Conservation (phyloP, 2,888 invertebrate genomes). For the Apotomis betuletana region DNA sequence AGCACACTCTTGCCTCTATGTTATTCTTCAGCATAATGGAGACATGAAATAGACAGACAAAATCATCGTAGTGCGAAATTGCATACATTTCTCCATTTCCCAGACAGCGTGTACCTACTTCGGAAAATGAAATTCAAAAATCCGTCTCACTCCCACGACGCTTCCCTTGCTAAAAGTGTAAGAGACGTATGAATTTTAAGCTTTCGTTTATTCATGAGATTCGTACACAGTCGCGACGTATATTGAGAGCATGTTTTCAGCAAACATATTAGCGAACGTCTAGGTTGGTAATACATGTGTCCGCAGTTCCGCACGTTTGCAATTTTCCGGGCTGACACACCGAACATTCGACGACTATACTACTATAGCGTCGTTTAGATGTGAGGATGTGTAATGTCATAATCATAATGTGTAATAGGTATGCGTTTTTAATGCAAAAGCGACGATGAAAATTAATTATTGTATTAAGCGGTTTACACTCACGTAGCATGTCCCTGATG, state of each 20-base stretch:
- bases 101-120: neutral
- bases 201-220: neutral
- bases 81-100: slow-evolving; percentile 2
- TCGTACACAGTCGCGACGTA: neutral
- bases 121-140: neutral
- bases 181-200: slow-evolving; percentile 2
- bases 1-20: neutral
- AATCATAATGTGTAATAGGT: too few relatives aligned
- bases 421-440: too few relatives aligned
- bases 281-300: slow-evolving; percentile 7
- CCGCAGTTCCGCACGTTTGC: slow-evolving; percentile 20
- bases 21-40: neutral
- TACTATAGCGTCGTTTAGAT: too few relatives aligned
- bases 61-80: neutral
- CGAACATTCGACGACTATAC: neutral
- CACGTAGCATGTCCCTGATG: too few relatives aligned
- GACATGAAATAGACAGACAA: neutral
- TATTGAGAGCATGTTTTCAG: slow-evolving; percentile 17
- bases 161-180: neutral
- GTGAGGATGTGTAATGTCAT: too few relatives aligned
- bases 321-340: slow-evolving; percentile 23
- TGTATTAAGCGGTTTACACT: too few relatives aligned
- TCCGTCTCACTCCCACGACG: neutral
- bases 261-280: slow-evolving; percentile 11
- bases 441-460: too few relatives aligned